Evolutionary conservation across 2,113 vertebrate species (phyloP).

Genomic region (Phrynocephalus versicolor): DNA sequence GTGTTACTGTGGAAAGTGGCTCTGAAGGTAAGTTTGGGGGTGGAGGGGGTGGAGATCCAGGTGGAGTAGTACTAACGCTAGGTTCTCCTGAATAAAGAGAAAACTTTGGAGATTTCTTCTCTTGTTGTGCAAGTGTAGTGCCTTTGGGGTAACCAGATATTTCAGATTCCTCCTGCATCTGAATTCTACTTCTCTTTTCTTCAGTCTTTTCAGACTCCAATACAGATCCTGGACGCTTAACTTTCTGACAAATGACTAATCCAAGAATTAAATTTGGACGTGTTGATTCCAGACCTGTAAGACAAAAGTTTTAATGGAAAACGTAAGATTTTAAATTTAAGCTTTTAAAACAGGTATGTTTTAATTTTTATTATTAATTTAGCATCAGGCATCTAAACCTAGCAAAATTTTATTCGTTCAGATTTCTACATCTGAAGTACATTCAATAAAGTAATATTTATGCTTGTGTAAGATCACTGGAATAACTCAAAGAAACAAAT

Average conservation of each 20-base stretch:
- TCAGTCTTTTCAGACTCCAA: conserved; percentile 78
- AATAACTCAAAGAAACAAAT: too few species aligned
- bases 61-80: conserved; percentile 71
- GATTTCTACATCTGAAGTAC: background rate
- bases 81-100: conserved; percentile 76
- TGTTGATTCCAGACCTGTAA: conserved; percentile 89
- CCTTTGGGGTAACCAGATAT: conserved; percentile 69
- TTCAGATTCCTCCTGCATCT: conserved; percentile 77
- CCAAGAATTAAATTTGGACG: conserved; percentile 95
- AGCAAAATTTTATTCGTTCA: background rate
- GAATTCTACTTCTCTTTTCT: conserved; percentile 82
- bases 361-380: too few species aligned
- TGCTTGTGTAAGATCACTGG: too few species aligned
- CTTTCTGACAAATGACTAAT: conserved; percentile 89
- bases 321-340: background rate
- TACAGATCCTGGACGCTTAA: conserved; percentile 76
- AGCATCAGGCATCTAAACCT: background rate
- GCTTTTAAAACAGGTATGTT: conserved; percentile 4
- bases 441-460: too few species aligned
- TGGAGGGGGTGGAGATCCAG: conserved; percentile 78
- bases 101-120: conserved; percentile 78
- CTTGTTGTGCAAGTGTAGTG: conserved; percentile 66
- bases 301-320: conserved; percentile 45
- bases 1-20: conserved; percentile 65
- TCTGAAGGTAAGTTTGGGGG: conserved; percentile 71